Evolutionary conservation across 2,797 vertebrate species (phyloP), one percentile per base, ranked within the genome.

Genomic region (Halcyon smyrnensis): DNA sequence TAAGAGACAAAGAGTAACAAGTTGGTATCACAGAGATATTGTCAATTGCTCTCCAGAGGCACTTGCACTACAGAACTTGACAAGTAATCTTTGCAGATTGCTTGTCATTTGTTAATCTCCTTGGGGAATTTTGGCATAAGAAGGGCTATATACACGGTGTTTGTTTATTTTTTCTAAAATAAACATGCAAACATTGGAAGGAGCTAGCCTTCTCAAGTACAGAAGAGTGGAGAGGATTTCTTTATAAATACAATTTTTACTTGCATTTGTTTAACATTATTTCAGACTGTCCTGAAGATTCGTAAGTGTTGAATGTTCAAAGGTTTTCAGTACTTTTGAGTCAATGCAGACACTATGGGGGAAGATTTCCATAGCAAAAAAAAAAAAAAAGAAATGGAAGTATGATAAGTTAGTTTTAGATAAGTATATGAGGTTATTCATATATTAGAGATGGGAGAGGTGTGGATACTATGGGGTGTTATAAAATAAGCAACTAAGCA

Each of bases 351-450:
- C 6, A 45, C n/a, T 75, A 48, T 57, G 41, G 68, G 48, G 60
- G 59, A 90, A 94, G 50, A 94, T 97, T 96, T 96, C 97, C 96
- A 97, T 97, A 95, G 97, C 96, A 98, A 97, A 96, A 77, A 84
- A 80, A 78, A 77, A 84, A 80, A 78, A 78, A 41, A 70, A 91
- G 93, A 87, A 83, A 54, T 51, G 34, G 79, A 94, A 97, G 95
- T 73, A 91, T 12, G 25, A 91, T 84, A 95, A 95, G 23, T 43
- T 65, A 63, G 0, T 74, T 51, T 81, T 95, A 73, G 48, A 36
- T 91, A 92, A 94, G 12, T 75, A 37, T 64, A 45, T 24, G 15
- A 57, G 30, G 32, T 87, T 41, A 53, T 84, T n/a, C 14, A 7
- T 54, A n/a, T 62, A 59, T 51, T 67, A 19, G 12, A 60, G 64